Conservation (phyloP, 2,888 invertebrate genomes). For the Cephonodes hylas region DNA sequence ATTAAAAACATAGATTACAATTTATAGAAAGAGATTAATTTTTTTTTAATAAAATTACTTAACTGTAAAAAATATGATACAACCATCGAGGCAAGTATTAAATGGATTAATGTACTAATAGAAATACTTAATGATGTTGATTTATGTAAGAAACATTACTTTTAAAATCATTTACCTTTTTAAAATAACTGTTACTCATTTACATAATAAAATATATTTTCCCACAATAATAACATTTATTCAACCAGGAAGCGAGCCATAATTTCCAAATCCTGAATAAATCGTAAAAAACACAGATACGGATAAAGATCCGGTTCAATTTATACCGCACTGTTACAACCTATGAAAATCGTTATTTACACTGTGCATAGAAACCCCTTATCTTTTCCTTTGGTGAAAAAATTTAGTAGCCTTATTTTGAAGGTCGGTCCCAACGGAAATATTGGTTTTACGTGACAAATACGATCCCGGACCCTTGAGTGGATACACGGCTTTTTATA, state of each 20-base stretch:
- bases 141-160: no score
- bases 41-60: no score
- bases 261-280: neutral
- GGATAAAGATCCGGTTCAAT: neutral
- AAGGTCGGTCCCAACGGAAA: conserved; percentile 47
- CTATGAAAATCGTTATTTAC: conserved; percentile 9
- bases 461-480: conserved; percentile 38
- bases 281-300: neutral
- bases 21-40: no score
- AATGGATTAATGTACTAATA: no score
- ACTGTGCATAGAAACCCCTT: conserved; percentile 27
- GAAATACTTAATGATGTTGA: no score
- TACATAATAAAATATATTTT: no score
- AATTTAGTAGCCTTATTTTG: conserved; percentile 48
- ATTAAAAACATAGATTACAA: no score
- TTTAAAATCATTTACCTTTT: no score
- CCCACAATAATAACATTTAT: neutral
- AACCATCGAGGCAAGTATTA: no score
- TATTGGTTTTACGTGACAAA: conserved; percentile 56
- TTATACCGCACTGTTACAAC: neutral
- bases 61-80: no score
- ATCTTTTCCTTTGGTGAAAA: conserved; percentile 42
- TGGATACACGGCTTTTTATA: conserved; percentile 38
- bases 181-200: no score
- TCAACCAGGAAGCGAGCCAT: neutral